phyloP scores from a whole-genome alignment of 2,113 vertebrate species.

The Probosciger aterrimus region DNA sequence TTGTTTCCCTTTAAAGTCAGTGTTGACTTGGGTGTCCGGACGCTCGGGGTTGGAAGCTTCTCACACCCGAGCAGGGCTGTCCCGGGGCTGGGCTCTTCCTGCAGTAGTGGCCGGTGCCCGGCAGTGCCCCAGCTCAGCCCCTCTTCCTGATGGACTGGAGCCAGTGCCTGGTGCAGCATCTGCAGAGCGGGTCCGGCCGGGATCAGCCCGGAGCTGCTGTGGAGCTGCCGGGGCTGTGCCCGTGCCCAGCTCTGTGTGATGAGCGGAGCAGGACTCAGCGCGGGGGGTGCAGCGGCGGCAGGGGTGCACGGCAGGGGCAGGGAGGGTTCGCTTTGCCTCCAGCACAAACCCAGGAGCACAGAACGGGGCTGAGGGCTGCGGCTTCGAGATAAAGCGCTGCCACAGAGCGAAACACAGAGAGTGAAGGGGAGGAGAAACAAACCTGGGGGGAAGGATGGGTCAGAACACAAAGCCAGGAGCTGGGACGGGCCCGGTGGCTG shows the following conservation, averaged over 20 bases:
- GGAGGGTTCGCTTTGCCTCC: background rate
- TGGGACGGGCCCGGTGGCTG: background rate
- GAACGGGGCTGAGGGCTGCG: background rate
- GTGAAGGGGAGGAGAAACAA: background rate
- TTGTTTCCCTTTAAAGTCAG: background rate
- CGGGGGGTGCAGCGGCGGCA: background rate
- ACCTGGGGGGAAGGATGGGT: background rate
- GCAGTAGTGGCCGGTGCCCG: background rate
- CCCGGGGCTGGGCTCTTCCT: background rate
- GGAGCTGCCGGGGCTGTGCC: background rate
- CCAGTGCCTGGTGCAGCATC: no score
- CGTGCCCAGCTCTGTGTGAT: background rate
- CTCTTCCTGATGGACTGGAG: background rate
- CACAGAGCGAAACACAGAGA: background rate
- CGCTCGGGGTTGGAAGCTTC: background rate
- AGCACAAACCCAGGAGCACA: background rate
- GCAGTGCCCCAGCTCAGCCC: background rate
- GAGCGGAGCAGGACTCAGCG: background rate
- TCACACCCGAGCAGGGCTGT: background rate
- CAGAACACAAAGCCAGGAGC: no score
- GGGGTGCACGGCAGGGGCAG: background rate
- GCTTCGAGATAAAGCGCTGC: background rate
- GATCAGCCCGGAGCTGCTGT: no score
- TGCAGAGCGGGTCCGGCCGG: no score
- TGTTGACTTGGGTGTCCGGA: background rate